Base-by-base conservation (phyloP, 2,113 vertebrate species). In the Oophaga pumilio region DNA sequence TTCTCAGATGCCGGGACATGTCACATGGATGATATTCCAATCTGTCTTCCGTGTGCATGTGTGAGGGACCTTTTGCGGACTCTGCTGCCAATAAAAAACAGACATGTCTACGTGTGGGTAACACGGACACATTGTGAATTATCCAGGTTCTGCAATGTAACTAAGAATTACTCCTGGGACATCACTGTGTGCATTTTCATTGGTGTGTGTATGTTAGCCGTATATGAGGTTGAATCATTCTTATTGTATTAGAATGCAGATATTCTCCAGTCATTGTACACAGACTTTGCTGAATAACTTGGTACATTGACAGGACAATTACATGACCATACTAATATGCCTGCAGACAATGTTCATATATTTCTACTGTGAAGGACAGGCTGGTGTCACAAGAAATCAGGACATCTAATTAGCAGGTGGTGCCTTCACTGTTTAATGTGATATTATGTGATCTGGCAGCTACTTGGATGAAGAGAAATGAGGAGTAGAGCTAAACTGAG, bases 381-480 rank as follows among this genome's bases (percentile, higher is more conserved):
- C 43, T 28, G 60, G 79, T 83, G 80, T 88, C 86, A 88, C 56
- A 87, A 82, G 78, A 52, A 87, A 87, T 87, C 85, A 87, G 52
- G 78, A 62, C 81, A 82, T 82, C 64, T 76, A 88, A 88, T 88
- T 83, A 88, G 69, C 69, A 87, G 68, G 78, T 12, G 56, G 68
- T 28, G 56, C 66, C 56, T 62, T 57, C 82, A 78, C 86, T 87
- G 64, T 15, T 87, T 71, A 87, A 74, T 87, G 78, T 80, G 53
- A 87, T 87, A 87, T 87, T 60, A 80, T 82, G 53, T 74, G 52
- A 82, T 68, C 56, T 87, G 86, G 78, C 86, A 87, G 86, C 24
- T 82, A 49, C 66, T 78, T 33, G 43, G 85, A 52, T 43, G 60
- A 33, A 26, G 56, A 49, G 53, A 49, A 24, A 62, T 77, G 43